phyloP scores from a whole-genome alignment of 1,140 invertebrate genomes.

The Microplitis demolitor region DNA sequence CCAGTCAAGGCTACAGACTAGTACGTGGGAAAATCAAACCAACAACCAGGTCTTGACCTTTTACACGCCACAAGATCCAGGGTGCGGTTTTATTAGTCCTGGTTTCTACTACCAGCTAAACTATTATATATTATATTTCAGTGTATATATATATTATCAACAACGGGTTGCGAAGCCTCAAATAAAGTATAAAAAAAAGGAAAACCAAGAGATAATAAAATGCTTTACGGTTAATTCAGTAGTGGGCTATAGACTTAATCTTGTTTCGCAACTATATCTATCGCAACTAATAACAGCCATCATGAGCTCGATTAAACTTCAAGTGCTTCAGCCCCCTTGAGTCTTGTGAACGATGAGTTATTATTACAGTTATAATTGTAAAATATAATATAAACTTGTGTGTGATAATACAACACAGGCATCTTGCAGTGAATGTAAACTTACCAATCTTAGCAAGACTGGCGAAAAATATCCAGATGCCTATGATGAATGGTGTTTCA shows the following conservation, averaged over 20 bases:
- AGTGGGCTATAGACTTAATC: neutral
- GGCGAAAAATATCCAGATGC: constrained; percentile 92
- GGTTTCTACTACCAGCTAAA: no score
- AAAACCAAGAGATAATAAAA: neutral
- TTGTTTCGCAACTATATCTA: constrained; percentile 8
- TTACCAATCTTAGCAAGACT: constrained; percentile 93
- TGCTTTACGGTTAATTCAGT: no score
- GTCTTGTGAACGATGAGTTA: constrained; percentile 2
- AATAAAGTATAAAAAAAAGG: neutral
- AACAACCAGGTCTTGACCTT: neutral
- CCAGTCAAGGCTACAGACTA: constrained; percentile 3
- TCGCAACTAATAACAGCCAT: constrained; percentile 8
- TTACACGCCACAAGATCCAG: neutral
- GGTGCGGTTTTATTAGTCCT: neutral
- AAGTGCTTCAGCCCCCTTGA: constrained; percentile 1
- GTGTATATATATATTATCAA: no score
- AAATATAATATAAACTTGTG: neutral
- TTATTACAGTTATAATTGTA: neutral
- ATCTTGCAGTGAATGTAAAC: no score
- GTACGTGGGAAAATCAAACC: neutral
- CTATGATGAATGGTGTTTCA: constrained; percentile 90
- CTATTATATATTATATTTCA: no score
- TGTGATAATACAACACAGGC: no score
- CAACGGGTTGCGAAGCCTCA: neutral
- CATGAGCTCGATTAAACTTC: neutral